Evolutionary conservation across 2,888 invertebrate genomes (phyloP).

Genomic region (Netelia melanura): DNA sequence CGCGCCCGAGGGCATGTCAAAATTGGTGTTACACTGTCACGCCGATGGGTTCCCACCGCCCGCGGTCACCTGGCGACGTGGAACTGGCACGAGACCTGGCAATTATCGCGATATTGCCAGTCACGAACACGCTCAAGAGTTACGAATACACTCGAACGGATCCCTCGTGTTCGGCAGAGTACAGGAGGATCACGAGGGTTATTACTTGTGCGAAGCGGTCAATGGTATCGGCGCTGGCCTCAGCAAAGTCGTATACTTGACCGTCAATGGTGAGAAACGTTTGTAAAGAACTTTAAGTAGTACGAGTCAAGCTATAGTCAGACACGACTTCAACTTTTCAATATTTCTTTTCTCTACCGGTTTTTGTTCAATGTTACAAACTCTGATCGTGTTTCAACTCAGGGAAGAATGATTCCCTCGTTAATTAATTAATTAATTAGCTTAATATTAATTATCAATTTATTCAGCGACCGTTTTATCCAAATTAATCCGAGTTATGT

Average conservation of each 20-base stretch:
- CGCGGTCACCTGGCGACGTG: conserved; percentile 94
- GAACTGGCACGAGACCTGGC: conserved; percentile 88
- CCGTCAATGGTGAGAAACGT: conserved; percentile 92
- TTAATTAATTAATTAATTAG: not conserved
- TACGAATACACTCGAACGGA: conserved; percentile 90
- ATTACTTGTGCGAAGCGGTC: conserved; percentile 96
- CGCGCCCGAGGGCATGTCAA: conserved; percentile 83
- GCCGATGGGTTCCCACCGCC: conserved; percentile 97
- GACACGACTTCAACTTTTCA: not conserved
- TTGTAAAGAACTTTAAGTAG: too few species aligned
- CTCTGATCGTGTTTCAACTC: not conserved
- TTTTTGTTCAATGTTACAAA: not conserved
- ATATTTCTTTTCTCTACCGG: not conserved
- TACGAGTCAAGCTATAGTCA: not conserved
- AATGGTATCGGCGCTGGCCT: conserved; percentile 96
- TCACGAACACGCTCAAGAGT: conserved; percentile 81
- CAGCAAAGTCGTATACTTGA: conserved; percentile 95
- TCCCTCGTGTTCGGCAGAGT: conserved; percentile 93
- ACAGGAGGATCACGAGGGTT: conserved; percentile 94
- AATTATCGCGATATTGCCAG: conserved; percentile 82
- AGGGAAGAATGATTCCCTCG: not conserved
- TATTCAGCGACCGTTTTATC: too few species aligned
- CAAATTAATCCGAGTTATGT: not conserved
- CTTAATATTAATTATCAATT: not conserved
- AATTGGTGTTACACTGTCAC: conserved; percentile 91